Percentiles rank a stretch among this genome's conserved stretches.
phyloP scores from a whole-genome alignment of 2,113 vertebrate genomes.

The Pygoscelis adeliae region DNA sequence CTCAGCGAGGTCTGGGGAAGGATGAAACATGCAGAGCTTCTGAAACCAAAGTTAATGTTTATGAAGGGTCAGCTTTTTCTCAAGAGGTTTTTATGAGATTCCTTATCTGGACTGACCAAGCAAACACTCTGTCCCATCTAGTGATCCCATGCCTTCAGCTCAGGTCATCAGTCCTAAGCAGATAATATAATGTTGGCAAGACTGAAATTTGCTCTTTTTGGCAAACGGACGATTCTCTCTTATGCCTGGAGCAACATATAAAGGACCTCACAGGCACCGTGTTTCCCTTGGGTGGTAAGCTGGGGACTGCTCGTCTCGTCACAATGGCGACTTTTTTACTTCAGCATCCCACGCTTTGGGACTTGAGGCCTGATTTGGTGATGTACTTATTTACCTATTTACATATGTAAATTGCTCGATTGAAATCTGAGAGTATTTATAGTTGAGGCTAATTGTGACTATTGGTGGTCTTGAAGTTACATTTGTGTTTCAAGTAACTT shows the following conservation, averaged over 20 bases:
- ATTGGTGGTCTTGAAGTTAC: conserved; percentile 20
- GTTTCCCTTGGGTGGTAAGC: background rate
- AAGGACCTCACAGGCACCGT: conserved; percentile 4
- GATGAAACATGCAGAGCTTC: background rate
- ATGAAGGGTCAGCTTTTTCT: background rate
- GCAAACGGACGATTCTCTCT: background rate
- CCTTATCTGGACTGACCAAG: background rate
- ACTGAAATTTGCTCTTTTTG: background rate
- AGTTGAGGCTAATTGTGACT: background rate
- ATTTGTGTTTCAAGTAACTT: background rate
- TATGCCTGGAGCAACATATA: background rate
- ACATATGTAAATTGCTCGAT: background rate
- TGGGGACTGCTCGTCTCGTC: background rate
- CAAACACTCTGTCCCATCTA: background rate
- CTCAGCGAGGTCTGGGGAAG: background rate
- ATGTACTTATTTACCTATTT: background rate
- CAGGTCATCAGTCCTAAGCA: background rate
- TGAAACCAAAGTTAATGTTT: background rate
- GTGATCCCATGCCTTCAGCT: background rate
- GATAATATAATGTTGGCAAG: background rate
- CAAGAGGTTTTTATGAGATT: background rate
- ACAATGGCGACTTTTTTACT: background rate
- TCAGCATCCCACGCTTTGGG: background rate
- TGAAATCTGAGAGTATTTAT: conserved; percentile 29
- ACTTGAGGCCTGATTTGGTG: background rate